Percentiles rank a stretch among this genome's conserved stretches.
Conservation (phyloP, 2,797 vertebrate genomes). For the Halcyon leucocephala region DNA sequence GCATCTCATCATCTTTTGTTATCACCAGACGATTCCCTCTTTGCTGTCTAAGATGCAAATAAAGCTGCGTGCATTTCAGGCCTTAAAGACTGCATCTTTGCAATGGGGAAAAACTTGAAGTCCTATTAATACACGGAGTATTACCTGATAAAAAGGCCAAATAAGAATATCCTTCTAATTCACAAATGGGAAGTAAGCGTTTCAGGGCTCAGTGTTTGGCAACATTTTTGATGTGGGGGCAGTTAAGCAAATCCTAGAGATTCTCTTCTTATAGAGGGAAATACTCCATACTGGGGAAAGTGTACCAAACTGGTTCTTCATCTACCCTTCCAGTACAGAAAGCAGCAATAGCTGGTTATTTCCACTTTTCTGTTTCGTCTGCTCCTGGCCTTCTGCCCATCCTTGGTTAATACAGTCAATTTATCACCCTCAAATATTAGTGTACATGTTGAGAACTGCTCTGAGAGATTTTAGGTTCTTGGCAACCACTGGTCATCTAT, state of each 20-base stretch:
- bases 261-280: neutral
- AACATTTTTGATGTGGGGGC: neutral
- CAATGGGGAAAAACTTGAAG: neutral
- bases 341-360: neutral
- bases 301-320: neutral
- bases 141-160: neutral
- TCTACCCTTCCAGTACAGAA: neutral
- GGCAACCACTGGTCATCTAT: neutral
- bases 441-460: rapidly evolving
- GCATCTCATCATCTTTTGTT: neutral
- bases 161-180: neutral
- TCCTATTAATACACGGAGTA: neutral
- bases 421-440: neutral
- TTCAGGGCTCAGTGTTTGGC: neutral
- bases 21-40: neutral
- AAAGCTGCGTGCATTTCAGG: neutral
- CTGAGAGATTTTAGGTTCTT: neutral
- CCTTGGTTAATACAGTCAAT: neutral
- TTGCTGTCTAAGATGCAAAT: neutral
- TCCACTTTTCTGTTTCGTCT: neutral
- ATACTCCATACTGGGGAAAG: neutral
- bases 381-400: neutral
- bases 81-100: neutral
- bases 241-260: neutral
- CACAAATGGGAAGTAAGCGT: neutral